Evolutionary conservation across 2,888 invertebrate genomes (phyloP).

Genomic region (Drosophila conformis): DNA sequence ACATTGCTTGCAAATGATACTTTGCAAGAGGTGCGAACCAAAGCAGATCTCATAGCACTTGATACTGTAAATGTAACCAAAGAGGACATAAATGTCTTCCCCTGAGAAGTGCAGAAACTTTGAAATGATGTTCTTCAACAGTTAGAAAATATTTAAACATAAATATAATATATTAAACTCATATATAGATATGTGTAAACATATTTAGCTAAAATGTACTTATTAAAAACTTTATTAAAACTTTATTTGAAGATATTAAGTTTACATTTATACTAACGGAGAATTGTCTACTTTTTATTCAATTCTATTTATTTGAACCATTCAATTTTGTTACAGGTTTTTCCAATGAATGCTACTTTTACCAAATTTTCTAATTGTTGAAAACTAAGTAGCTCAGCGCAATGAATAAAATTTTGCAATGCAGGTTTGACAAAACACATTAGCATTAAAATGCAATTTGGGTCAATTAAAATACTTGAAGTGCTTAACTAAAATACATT

Average conservation of each 20-base stretch:
- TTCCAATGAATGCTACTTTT: not conserved
- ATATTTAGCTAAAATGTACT: not conserved
- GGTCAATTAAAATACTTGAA: slow-evolving; percentile 58
- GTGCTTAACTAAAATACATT: slow-evolving; percentile 35
- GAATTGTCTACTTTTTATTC: not conserved
- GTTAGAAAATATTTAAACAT: not conserved
- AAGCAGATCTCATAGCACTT: slow-evolving; percentile 31
- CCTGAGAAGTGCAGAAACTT: not conserved
- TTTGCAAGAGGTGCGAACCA: slow-evolving; percentile 3
- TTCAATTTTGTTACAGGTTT: rapidly evolving
- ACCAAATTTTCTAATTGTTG: not conserved
- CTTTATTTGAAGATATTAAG: not conserved
- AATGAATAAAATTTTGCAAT: slow-evolving; percentile 27
- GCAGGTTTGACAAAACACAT: slow-evolving; percentile 27
- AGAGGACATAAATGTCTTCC: not conserved
- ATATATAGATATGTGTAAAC: not conserved
- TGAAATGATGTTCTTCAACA: not conserved
- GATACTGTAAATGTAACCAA: slow-evolving; percentile 26
- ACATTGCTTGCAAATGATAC: slow-evolving; percentile 4
- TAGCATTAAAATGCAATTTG: slow-evolving; percentile 65
- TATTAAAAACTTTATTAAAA: not conserved
- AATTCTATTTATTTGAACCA: not conserved
- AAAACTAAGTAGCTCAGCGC: not conserved
- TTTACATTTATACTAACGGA: too few relatives aligned
- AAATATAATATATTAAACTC: not conserved